Base-by-base conservation (phyloP, 2,113 vertebrate genomes). In the Heliornis fulica region DNA sequence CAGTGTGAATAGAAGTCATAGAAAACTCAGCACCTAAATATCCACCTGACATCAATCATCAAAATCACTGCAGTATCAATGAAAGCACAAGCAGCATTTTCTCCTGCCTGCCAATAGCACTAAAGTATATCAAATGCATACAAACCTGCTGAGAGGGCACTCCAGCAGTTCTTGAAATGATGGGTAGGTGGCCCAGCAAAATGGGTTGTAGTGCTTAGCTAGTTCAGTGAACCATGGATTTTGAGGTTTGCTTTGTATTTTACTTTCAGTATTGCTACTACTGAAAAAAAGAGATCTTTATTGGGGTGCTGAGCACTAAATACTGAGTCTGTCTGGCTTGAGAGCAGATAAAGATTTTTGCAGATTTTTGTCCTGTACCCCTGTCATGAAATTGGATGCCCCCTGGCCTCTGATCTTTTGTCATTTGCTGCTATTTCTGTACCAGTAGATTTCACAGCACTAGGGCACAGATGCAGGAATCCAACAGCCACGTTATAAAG, bases 351-450 rank as follows among this genome's bases (percentile, higher is more conserved):
- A 36, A 76, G 1, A 15, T 43, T 53, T 66, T 70, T 75, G 48
- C 0, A 0, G 29, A n/a, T 14, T 87, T 46, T 78, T 2, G 3
- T 63, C 8, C 45, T 69, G 14, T 8, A 48, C 5, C 28, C 15
- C 50, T 91, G 15, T 45, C 43, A 31, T 61, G 38, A 74, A 46
- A 38, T 56, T 50, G 29, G 54, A 31, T 56, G 3, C 15, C 13
- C 11, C 25, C 10, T 40, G 32, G 26, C 54, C 11, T 29, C 31
- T 45, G 28, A 78, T 38, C 4, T 75, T 72, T 77, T 63, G 74
- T 78, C 11, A 15, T 57, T 61, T 81, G 19, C 21, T 4, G 2
- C 15, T 41, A 10, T 65, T 80, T 84, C 45, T 85, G 17, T 46
- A 76, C 9, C 23, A 68, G 40, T 46, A 68, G 64, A 63, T 60